Evolutionary conservation across 2,113 vertebrate genomes (phyloP).

Genomic region (Serinus canaria): DNA sequence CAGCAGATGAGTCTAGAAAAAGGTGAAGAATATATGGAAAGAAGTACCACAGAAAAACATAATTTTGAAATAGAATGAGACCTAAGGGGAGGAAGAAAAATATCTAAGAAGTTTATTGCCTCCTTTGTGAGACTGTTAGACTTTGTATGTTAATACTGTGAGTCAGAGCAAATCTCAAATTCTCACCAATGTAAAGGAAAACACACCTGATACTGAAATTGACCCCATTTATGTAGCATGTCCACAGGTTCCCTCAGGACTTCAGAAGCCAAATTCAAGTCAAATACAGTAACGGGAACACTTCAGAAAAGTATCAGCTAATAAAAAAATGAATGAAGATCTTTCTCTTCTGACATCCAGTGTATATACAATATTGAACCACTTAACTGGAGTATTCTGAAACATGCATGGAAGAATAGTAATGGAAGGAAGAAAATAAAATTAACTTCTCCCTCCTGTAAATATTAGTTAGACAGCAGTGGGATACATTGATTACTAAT

Average conservation of each 20-base stretch:
- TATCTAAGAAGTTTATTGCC: background rate
- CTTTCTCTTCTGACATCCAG: background rate
- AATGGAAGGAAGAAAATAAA: background rate
- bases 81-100: background rate
- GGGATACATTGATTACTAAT: background rate
- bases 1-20: background rate
- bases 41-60: background rate
- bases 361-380: background rate
- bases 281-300: background rate
- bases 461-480: background rate
- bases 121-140: background rate
- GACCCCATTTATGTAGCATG: background rate
- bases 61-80: background rate
- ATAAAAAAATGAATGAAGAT: background rate
- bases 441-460: background rate
- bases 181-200: background rate
- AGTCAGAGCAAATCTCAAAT: background rate
- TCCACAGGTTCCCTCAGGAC: background rate
- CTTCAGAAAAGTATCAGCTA: background rate
- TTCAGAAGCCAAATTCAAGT: background rate
- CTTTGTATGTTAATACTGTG: background rate
- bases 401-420: background rate
- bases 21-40: background rate
- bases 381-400: background rate
- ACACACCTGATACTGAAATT: background rate